These are phyloP conservation scores for Nannoperca australis DNA, from an alignment of 2,797 vertebrate genomes.

Conservation along the genomic window DNA sequence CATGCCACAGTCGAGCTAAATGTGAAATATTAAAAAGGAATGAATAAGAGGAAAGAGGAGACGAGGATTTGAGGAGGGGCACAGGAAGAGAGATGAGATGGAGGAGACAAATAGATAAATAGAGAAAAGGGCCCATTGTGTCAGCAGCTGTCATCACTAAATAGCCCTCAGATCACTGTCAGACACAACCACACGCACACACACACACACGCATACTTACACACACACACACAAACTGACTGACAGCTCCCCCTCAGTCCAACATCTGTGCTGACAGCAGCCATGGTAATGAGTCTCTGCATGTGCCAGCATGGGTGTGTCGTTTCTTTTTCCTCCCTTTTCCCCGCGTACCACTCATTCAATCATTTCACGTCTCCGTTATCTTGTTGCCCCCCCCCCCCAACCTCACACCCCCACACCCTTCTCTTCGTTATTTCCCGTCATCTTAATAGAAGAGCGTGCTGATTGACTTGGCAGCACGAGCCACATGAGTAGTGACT, in stretches of 20 bases:
- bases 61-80: slow-evolving; percentile 31
- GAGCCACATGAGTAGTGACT: slow-evolving; percentile 13
- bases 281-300: slow-evolving; percentile 82
- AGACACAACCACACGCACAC: slow-evolving; percentile 53
- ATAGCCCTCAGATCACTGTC: slow-evolving; percentile 82
- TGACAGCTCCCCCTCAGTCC: slow-evolving; percentile 84
- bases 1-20: slow-evolving; percentile 34
- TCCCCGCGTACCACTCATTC: slow-evolving; percentile 61
- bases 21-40: slow-evolving; percentile 46
- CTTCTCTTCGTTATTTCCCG: slow-evolving; percentile 32
- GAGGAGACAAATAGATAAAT: slow-evolving; percentile 78
- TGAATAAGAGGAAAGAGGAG: slow-evolving; percentile 51
- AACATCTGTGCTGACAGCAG: slow-evolving; percentile 87
- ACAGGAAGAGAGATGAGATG: slow-evolving; percentile 67
- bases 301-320: slow-evolving; percentile 80
- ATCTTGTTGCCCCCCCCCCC: slow-evolving; percentile 42
- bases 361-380: slow-evolving; percentile 65
- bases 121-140: slow-evolving; percentile 81
- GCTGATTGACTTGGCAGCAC: slow-evolving; percentile 51
- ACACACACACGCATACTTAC: slow-evolving; percentile 41
- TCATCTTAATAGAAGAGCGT: slow-evolving; percentile 51
- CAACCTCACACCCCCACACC: too few relatives aligned
- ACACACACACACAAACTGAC: slow-evolving; percentile 63
- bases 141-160: slow-evolving; percentile 84
- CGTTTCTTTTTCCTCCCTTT: slow-evolving; percentile 65